Conservation (phyloP, 64 coral and sea anemone genomes). For the Montipora cactus region DNA sequence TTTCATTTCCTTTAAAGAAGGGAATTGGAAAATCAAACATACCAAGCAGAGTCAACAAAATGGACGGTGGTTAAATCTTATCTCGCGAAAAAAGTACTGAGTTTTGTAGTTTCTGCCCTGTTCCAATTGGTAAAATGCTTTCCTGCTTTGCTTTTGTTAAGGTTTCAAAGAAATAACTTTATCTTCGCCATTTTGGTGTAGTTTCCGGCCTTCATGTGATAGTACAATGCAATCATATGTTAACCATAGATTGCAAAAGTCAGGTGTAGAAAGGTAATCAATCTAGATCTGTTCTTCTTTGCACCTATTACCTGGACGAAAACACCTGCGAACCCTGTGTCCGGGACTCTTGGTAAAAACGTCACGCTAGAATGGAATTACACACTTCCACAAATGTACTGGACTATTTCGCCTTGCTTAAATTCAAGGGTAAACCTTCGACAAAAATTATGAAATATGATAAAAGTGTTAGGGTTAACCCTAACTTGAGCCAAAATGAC, state of each 20-base stretch:
- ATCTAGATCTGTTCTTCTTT: background rate
- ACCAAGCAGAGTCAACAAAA: background rate
- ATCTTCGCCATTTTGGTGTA: too few species aligned
- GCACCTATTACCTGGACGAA: slow-evolving; percentile 11
- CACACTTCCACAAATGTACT: background rate
- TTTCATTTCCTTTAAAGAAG: background rate
- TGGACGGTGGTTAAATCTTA: too few species aligned
- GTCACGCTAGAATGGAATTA: background rate
- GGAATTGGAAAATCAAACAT: background rate
- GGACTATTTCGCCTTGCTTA: background rate
- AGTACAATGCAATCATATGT: too few species aligned
- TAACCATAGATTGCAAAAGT: too few species aligned
- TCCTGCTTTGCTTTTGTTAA: too few species aligned
- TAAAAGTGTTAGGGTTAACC: too few species aligned
- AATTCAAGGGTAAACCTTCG: background rate
- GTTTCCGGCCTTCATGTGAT: too few species aligned
- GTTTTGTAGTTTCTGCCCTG: background rate
- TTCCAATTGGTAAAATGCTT: too few species aligned
- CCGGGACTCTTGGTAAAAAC: background rate
- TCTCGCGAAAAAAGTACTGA: background rate
- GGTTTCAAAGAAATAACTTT: too few species aligned
- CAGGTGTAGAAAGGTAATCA: too few species aligned
- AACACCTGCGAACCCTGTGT: background rate
- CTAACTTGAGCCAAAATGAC: too few species aligned
- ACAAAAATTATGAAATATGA: background rate